Evolutionary conservation across 2,113 vertebrate genomes (phyloP), one percentile per base, ranked within the genome.

Genomic region (Donacobius atricapilla): DNA sequence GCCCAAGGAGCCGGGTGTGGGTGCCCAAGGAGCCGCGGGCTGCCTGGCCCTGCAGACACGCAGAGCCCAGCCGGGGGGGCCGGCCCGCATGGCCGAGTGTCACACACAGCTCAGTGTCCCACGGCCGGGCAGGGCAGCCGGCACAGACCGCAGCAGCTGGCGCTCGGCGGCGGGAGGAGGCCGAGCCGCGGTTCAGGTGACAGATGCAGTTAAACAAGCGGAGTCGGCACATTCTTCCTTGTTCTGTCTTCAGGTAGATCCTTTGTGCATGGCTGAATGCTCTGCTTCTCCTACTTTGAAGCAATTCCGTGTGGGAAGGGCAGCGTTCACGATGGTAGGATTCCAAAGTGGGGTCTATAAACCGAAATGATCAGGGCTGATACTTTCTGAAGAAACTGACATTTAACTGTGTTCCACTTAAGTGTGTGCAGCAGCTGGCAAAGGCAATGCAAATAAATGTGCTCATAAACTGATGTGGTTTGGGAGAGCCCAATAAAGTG

Each of bases 1-100:
- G 15, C 24, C 42, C 6, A 0, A n/a, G n/a, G n/a, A n/a, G n/a
- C n/a, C n/a, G n/a, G n/a, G n/a, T n/a, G n/a, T 15, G 4, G 21
- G 70, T 21, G 15, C 24, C 42, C 6, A 0, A 1, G 44, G 45
- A 73, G 25, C n/a, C 51, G 0, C 1, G 28, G 35, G 9, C 37
- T 24, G 37, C 24, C 20, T 3, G 2, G 57, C 54, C 2, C 0
- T 13, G 57, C 39, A 3, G 30, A 8, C 2, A 1, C 33, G 31
- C 48, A 18, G 11, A 75, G 57, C 21, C 8, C 47, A 9, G 1
- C 8, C 9, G 44, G 48, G 24, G 24, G 9, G 20, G 2, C 50
- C 7, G 65, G 53, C 48, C 53, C 70, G 9, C 35, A n/a, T 63
- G 45, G 30, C 47, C 7, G 13, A 50, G 30, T 79, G 72, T 28